These are phyloP conservation scores for Dynastes hyllus DNA, from an alignment of 2,888 invertebrate genomes.

Conservation along the genomic window DNA sequence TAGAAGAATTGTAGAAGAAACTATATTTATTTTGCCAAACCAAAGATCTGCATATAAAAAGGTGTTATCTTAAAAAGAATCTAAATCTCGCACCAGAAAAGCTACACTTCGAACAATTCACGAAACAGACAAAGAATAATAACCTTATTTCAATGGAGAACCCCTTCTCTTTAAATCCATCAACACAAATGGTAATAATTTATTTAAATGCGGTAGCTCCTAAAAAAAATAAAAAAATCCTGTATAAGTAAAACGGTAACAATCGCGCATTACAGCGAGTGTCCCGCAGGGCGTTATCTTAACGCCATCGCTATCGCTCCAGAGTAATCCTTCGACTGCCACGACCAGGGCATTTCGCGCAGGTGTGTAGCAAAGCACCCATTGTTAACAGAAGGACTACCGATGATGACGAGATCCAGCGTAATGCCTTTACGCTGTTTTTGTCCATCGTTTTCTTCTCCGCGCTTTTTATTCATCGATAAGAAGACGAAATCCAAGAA, in stretches of 20 bases:
- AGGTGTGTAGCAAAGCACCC: constrained; percentile 51
- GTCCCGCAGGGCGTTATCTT: constrained; percentile 48
- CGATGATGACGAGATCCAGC: constrained; percentile 30
- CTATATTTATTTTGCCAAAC: no score
- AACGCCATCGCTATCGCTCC: constrained; percentile 46
- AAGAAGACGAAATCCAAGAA: neutral
- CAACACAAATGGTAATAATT: constrained; percentile 33
- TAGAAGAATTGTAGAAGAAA: no score
- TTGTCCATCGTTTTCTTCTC: neutral
- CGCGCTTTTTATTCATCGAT: constrained; percentile 1
- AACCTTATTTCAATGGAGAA: neutral
- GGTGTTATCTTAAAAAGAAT: constrained; percentile 13
- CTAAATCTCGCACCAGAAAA: no score
- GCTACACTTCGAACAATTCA: no score
- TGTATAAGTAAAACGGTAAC: constrained; percentile 40
- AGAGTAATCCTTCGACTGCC: constrained; percentile 33
- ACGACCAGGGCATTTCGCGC: constrained; percentile 41
- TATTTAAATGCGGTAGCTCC: constrained; percentile 35
- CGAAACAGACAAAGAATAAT: no score
- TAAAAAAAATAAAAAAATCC: neutral
- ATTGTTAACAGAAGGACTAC: constrained; percentile 47
- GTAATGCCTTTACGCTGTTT: constrained; percentile 2
- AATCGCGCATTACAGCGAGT: constrained; percentile 20
- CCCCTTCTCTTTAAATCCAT: constrained; percentile 1
- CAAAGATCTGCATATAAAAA: neutral